phyloP scores from a whole-genome alignment of 2,797 vertebrate species.

The Peromyscus melanophrys region DNA sequence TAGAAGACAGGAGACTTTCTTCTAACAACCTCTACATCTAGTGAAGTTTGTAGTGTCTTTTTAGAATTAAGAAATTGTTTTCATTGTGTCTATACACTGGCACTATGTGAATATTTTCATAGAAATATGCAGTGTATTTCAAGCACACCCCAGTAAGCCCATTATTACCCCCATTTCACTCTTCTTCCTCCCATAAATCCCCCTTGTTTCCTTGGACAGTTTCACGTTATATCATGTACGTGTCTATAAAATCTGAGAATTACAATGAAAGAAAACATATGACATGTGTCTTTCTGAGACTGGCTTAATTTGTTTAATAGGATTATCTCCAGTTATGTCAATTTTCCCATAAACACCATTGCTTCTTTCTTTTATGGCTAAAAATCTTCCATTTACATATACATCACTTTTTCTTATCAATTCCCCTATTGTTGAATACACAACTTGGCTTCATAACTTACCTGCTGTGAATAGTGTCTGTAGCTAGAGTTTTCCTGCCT shows the following conservation, averaged over 20 bases:
- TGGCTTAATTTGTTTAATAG: background rate
- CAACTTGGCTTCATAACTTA: background rate
- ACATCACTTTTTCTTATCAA: background rate
- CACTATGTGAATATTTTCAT: background rate
- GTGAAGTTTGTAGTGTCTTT: background rate
- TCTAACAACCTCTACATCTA: background rate
- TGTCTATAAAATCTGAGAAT: background rate
- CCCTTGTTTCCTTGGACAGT: background rate
- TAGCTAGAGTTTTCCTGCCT: too few species aligned
- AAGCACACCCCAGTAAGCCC: background rate
- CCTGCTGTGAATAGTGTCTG: background rate
- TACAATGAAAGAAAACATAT: background rate
- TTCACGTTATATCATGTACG: background rate
- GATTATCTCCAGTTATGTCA: background rate
- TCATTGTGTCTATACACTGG: background rate
- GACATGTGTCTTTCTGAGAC: background rate
- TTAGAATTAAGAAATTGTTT: background rate
- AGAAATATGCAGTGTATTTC: background rate
- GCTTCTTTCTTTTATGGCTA: background rate
- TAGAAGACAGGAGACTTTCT: background rate
- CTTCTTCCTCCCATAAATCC: fast-evolving
- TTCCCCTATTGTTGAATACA: background rate
- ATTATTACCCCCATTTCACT: too few species aligned
- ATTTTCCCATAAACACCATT: background rate
- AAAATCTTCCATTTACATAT: background rate